Evolutionary conservation across 1,140 invertebrate genomes (phyloP), one percentile per base, ranked within the genome.

Genomic region (Ephestia elutella): DNA sequence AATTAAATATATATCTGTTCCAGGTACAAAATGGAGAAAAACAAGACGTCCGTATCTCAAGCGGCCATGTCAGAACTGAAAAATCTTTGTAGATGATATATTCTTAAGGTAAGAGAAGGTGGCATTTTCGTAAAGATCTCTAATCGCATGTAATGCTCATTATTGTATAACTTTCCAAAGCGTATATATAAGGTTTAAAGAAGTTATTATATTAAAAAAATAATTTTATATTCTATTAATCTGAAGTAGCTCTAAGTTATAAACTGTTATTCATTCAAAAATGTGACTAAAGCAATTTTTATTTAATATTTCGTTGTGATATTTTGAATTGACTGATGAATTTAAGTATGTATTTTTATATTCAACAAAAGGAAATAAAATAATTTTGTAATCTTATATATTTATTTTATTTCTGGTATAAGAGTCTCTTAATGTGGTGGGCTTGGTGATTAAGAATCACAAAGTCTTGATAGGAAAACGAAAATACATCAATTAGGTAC

Each of bases 21-120:
- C 63, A 87, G 84, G 62, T 86, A 88, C 54, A 88, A 86, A 64
- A 72, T 63, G 17, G 85, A 88, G 59, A 78, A 76, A 54, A 88
- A 85, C 44, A 88, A 78, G 50, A 82, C 82, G 1, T 4, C 76
- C 0, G 70, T 70, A 11, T 82, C 85, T 3, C 78, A 86, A 55
- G 67, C 76, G 0, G 85, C 85, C 8, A 82, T 86, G 72, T 70
- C 75, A 0, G 85, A 88, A 56, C 69, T 88, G 0, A 68, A 72
- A 10, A 77, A 73, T 38, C 71, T 88, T 18, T 70, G 80, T 30
- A 81, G 83, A 71, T 88, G 85, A 87, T 76, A 75, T 63, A 61
- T 57, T 66, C 53, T 25, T 25, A 55, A 50, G 66, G 73, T 57
- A 44, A 15, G 38, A 35, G n/a, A 44, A 13, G 32, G 5, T 38